Conservation (phyloP, 2,797 vertebrate genomes). For the Peromyscus aztecus region DNA sequence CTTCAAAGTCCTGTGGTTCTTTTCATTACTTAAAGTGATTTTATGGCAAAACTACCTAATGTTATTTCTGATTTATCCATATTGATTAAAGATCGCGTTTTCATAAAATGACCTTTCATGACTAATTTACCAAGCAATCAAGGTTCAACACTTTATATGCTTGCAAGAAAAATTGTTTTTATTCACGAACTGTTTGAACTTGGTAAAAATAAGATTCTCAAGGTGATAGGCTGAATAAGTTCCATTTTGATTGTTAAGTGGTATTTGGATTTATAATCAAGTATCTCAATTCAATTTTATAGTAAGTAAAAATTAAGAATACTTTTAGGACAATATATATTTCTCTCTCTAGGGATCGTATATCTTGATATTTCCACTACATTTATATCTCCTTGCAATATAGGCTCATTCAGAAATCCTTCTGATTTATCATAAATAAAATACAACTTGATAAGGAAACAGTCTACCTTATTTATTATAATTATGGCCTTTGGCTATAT, state of each 20-base stretch:
- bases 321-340: neutral
- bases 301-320: conserved; percentile 61
- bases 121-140: conserved; percentile 40
- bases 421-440: fast-evolving
- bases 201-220: conserved; percentile 27
- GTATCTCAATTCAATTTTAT: conserved; percentile 50
- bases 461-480: neutral
- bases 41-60: neutral
- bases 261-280: conserved; percentile 73
- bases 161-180: conserved; percentile 10
- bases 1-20: neutral
- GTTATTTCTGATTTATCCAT: neutral
- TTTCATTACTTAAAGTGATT: conserved; percentile 25
- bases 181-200: conserved; percentile 66
- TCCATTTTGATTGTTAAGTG: conserved; percentile 67
- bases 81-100: conserved; percentile 29
- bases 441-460: neutral
- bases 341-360: conserved; percentile 43
- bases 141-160: neutral
- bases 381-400: neutral
- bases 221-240: conserved; percentile 15
- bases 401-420: neutral
- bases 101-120: conserved; percentile 38
- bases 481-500: neutral
- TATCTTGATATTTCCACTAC: neutral